Percentiles rank a stretch among this genome's conserved stretches.
These are phyloP conservation scores for Henricia sp. DNA, from an alignment of 53 echinoderm and acorn worm genomes.

Conservation along the genomic window DNA sequence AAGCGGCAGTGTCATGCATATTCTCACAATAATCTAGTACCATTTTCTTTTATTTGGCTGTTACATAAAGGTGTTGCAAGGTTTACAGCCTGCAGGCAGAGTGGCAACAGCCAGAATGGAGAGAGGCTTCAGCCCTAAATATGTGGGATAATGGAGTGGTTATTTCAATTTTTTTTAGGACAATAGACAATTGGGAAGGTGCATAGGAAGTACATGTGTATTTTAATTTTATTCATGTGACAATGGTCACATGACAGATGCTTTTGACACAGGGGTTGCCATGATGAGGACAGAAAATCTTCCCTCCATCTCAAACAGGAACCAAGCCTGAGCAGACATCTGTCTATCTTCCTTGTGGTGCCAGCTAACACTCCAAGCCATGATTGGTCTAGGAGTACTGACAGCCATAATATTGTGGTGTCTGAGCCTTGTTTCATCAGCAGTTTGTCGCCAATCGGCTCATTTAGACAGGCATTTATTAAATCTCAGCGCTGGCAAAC, in stretches of 20 bases:
- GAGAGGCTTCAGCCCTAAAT: not conserved
- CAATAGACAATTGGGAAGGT: too few relatives aligned
- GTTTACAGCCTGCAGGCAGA: not conserved
- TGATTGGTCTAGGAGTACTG: conserved; percentile 18
- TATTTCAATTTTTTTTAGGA: not conserved
- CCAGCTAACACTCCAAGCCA: conserved; percentile 16
- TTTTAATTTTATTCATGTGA: too few relatives aligned
- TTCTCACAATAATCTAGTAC: conserved; percentile 25
- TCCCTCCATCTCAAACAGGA: too few relatives aligned
- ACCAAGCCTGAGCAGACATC: too few relatives aligned
- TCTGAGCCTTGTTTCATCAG: not conserved
- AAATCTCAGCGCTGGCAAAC: conserved; percentile 38
- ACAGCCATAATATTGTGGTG: conserved; percentile 7
- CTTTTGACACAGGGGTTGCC: too few relatives aligned
- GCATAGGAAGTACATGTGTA: too few relatives aligned
- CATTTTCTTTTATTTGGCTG: conserved; percentile 17
- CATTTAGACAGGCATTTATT: conserved; percentile 21
- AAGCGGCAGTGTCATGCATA: conserved; percentile 35
- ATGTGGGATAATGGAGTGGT: not conserved
- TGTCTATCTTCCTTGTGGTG: conserved; percentile 9
- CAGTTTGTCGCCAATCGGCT: conserved; percentile 10
- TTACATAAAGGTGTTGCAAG: conserved; percentile 36
- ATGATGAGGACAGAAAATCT: too few relatives aligned
- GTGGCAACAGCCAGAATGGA: conserved; percentile 8
- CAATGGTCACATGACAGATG: too few relatives aligned